phyloP scores from a whole-genome alignment of 2,797 vertebrate species.

The Carcharodon carcharias region DNA sequence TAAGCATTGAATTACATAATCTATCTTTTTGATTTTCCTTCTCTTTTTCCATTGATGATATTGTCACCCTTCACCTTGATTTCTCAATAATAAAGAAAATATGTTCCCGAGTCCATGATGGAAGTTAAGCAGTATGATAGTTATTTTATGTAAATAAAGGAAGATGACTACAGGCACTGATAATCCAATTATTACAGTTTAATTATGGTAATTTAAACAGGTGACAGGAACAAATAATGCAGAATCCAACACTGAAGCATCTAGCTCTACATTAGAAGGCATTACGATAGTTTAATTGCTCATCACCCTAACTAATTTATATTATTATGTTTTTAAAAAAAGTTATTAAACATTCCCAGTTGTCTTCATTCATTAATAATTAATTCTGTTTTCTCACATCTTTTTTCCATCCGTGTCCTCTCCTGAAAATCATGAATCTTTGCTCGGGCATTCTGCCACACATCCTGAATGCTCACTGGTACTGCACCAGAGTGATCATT shows the following conservation, averaged over 20 bases:
- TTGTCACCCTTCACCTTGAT: neutral
- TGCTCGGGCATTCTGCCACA: neutral
- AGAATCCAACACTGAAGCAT: neutral
- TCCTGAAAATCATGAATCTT: neutral
- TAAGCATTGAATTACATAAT: neutral
- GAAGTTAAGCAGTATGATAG: neutral
- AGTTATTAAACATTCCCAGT: neutral
- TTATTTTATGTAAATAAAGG: conserved; percentile 1
- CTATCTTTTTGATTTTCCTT: neutral
- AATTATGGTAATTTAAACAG: conserved; percentile 21
- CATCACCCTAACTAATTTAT: neutral
- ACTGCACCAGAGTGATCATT: neutral
- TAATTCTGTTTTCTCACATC: neutral
- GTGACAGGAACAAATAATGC: conserved; percentile 19
- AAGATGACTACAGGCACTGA: neutral
- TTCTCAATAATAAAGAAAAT: conserved; percentile 2
- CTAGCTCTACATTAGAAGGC: neutral
- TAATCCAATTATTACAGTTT: conserved; percentile 33
- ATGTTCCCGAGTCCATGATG: conserved; percentile 5
- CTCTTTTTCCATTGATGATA: neutral
- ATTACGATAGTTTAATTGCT: neutral
- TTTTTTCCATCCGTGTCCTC: neutral
- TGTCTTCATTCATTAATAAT: conserved; percentile 3
- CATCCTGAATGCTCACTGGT: neutral
- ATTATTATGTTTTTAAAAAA: neutral